Evolutionary conservation across 1,140 invertebrate genomes (phyloP).

Genomic region (Halictus rubicundus): DNA sequence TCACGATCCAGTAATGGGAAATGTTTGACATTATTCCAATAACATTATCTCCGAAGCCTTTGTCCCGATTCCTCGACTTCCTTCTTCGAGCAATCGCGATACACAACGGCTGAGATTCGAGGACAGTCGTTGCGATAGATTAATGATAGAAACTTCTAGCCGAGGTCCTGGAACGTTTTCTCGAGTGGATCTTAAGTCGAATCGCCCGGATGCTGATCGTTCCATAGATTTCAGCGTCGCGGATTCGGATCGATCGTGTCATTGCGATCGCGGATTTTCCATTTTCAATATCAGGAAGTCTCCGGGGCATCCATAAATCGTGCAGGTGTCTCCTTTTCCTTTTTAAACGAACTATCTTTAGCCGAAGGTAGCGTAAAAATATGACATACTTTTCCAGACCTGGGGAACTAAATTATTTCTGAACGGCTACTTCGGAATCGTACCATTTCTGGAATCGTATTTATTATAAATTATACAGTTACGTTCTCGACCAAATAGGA

Average conservation of each 20-base stretch:
- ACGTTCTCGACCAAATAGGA: too few species aligned
- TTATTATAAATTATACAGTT: too few species aligned
- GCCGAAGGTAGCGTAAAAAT: too few species aligned
- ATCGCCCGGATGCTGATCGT: slow-evolving; percentile 3
- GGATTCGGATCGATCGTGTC: not conserved
- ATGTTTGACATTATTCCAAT: not conserved
- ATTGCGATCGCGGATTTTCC: not conserved
- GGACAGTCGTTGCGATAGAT: slow-evolving; percentile 19
- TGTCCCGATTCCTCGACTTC: slow-evolving; percentile 5
- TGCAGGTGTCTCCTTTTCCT: too few species aligned
- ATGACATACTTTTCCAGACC: too few species aligned
- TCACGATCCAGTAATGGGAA: too few species aligned
- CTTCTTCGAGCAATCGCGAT: not conserved
- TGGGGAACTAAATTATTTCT: too few species aligned
- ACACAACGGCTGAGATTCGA: slow-evolving; percentile 4
- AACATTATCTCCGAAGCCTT: not conserved
- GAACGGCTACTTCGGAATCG: too few species aligned
- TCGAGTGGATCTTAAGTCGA: slow-evolving; percentile 3
- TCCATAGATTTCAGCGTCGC: slow-evolving; percentile 5
- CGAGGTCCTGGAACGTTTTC: slow-evolving; percentile 13
- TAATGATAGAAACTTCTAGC: slow-evolving; percentile 19
- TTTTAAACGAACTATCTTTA: too few species aligned
- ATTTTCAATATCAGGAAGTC: slow-evolving; percentile 1
- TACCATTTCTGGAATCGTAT: too few species aligned
- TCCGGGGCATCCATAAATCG: too few species aligned